Conservation (phyloP, 2,797 vertebrate species). For the Liparis tanakae region DNA sequence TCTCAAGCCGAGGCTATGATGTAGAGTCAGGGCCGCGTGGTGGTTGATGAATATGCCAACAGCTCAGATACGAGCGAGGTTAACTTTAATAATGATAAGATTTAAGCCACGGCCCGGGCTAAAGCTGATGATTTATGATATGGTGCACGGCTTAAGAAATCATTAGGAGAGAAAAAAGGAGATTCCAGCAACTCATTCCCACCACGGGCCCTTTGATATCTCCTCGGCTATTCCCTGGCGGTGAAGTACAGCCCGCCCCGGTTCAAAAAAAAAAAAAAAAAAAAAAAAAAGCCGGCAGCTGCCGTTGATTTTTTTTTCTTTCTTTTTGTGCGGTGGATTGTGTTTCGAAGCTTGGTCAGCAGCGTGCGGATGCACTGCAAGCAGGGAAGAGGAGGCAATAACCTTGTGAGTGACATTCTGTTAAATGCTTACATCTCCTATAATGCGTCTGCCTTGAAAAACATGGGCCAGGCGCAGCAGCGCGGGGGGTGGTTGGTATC, state of each 20-base stretch:
- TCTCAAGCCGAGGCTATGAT: constrained; percentile 45
- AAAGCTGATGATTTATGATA: constrained; percentile 62
- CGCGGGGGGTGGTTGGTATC: constrained; percentile 28
- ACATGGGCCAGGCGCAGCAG: constrained; percentile 61
- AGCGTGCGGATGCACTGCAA: constrained; percentile 81
- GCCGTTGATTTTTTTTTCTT: constrained; percentile 37
- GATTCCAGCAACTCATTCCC: constrained; percentile 75
- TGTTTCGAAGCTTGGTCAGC: constrained; percentile 85
- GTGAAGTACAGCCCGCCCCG: constrained; percentile 54
- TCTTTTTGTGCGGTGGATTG: constrained; percentile 72
- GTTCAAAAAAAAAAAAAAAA: constrained; percentile 13
- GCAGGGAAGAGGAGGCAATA: constrained; percentile 75
- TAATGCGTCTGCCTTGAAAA: constrained; percentile 67
- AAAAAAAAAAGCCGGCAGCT: constrained; percentile 66
- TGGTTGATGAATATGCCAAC: constrained; percentile 62
- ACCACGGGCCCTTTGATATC: constrained; percentile 76
- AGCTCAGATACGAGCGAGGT: constrained; percentile 60
- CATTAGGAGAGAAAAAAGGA: constrained; percentile 70
- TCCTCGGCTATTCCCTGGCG: constrained; percentile 57
- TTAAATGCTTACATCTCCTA: constrained; percentile 82
- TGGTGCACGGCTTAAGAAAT: constrained; percentile 57
- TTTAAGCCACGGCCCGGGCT: constrained; percentile 47
- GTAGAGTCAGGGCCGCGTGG: constrained; percentile 32
- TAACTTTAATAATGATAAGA: constrained; percentile 68
- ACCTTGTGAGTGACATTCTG: constrained; percentile 85